phyloP scores from a whole-genome alignment of 2,888 invertebrate genomes.

The Cheilosia urbana region DNA sequence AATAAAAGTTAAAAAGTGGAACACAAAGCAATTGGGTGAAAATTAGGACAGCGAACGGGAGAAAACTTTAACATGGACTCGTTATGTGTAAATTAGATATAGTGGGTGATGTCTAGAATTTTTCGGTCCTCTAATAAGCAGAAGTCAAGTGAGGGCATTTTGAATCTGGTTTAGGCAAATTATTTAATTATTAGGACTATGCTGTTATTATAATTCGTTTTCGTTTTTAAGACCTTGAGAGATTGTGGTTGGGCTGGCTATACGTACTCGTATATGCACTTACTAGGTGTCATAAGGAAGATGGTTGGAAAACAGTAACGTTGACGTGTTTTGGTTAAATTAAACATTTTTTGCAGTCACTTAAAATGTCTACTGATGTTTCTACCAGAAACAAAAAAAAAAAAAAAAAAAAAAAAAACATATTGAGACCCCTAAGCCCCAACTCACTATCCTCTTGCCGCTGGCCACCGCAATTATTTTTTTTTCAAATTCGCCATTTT shows the following conservation, averaged over 20 bases:
- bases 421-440: no score
- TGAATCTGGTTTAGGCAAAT: background rate
- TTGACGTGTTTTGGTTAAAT: no score
- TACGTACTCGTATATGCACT: no score
- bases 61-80: slow-evolving; percentile 14
- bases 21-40: slow-evolving; percentile 73
- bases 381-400: no score
- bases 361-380: no score
- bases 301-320: no score
- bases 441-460: no score
- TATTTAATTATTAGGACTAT: background rate
- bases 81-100: slow-evolving; percentile 42
- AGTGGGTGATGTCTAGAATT: slow-evolving; percentile 34
- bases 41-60: slow-evolving; percentile 57
- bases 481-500: no score
- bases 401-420: no score
- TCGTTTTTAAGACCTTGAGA: background rate
- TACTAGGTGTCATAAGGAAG: no score
- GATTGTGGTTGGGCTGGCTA: background rate
- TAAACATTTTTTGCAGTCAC: no score
- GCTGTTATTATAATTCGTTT: background rate
- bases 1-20: slow-evolving; percentile 67
- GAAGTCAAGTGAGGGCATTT: background rate
- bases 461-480: no score
- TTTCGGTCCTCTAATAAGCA: slow-evolving; percentile 11